phyloP scores from a whole-genome alignment of 2,888 invertebrate species.

The Melanotus villosus region DNA sequence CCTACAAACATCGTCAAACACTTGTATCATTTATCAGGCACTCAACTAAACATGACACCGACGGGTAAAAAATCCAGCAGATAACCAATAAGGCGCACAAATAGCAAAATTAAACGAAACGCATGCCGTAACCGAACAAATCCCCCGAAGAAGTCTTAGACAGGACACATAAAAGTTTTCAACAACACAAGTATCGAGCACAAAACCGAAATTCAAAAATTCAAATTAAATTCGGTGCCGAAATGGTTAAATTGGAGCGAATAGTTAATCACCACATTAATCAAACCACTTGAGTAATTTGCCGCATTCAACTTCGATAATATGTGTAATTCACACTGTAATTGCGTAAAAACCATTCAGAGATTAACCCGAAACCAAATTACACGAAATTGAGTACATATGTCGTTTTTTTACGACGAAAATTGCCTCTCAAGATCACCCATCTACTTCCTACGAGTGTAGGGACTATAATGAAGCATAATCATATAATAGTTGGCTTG shows the following conservation, averaged over 20 bases:
- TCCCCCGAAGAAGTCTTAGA: no score
- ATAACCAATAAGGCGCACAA: conserved; percentile 25
- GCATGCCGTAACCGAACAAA: neutral
- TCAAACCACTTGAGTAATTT: conserved; percentile 54
- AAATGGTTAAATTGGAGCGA: conserved; percentile 49
- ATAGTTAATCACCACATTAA: conserved; percentile 52
- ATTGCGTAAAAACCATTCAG: conserved; percentile 68
- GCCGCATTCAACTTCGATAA: conserved; percentile 65
- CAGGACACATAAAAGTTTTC: no score
- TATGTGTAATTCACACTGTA: conserved; percentile 69
- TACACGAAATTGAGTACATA: conserved; percentile 69
- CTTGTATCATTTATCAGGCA: conserved; percentile 36
- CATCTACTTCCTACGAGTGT: conserved; percentile 70
- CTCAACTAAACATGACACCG: conserved; percentile 38
- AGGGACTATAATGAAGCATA: conserved; percentile 71
- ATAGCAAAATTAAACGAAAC: conserved; percentile 4
- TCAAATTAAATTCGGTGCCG: conserved; percentile 35
- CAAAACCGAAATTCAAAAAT: conserved; percentile 31
- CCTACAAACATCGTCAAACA: conserved; percentile 37
- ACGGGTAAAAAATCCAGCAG: conserved; percentile 20
- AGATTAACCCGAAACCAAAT: conserved; percentile 69
- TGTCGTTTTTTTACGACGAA: conserved; percentile 68
- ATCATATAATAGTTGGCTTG: conserved; percentile 70
- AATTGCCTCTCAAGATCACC: conserved; percentile 66
- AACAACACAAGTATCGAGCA: conserved; percentile 19